phyloP scores from a whole-genome alignment of 92 coral and sea anemone genomes.

The Palythoa heliodiscus region DNA sequence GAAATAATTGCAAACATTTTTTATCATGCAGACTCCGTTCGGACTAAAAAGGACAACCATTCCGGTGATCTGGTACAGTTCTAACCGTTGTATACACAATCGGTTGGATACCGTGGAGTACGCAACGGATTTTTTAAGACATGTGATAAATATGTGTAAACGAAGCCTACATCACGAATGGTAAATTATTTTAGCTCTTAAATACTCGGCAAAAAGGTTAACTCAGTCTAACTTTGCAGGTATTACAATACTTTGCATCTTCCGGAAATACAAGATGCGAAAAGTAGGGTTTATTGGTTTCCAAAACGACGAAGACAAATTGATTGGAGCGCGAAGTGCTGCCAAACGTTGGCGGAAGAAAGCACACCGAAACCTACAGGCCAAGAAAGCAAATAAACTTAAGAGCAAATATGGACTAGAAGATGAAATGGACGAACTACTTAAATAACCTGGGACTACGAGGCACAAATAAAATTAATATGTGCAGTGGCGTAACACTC shows the following conservation, averaged over 20 bases:
- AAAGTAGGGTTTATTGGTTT: constrained; percentile 5
- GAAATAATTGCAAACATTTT: too few relatives aligned
- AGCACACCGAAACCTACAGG: constrained; percentile 26
- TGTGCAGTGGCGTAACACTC: too few relatives aligned
- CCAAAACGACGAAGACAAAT: constrained; percentile 9
- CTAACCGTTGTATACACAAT: too few relatives aligned
- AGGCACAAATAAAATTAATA: background rate
- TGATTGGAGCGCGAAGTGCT: constrained; percentile 15
- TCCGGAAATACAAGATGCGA: constrained; percentile 33
- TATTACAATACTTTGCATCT: constrained; percentile 21
- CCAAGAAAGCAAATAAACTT: constrained; percentile 9
- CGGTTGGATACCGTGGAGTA: too few relatives aligned
- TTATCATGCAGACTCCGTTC: too few relatives aligned
- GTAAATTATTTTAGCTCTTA: background rate
- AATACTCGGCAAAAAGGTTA: background rate
- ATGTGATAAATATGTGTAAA: too few relatives aligned
- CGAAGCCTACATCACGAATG: too few relatives aligned
- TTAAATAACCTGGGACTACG: background rate
- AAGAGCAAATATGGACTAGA: constrained; percentile 25
- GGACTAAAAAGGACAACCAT: too few relatives aligned
- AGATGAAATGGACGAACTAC: background rate
- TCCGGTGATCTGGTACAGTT: too few relatives aligned
- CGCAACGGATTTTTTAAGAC: too few relatives aligned
- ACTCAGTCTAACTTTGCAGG: background rate
- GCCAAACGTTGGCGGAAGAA: constrained; percentile 27